Evolutionary conservation across 2,888 invertebrate genomes (phyloP).

Genomic region (Ametastegia equiseti): DNA sequence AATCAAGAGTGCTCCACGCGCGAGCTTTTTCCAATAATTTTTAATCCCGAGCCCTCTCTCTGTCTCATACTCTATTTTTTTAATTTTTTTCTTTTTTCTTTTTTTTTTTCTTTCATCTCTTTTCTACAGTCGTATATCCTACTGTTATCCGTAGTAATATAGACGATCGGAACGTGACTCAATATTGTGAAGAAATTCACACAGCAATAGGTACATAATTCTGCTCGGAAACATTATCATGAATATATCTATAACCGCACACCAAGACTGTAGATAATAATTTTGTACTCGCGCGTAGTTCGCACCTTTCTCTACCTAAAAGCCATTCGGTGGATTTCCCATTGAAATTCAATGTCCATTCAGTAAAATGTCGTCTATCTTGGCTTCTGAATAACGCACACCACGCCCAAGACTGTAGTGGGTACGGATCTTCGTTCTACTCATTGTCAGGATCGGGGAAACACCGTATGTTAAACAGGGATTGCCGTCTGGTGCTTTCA

Average conservation of each 20-base stretch:
- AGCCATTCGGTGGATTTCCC: conserved; percentile 54
- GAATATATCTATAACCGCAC: not conserved
- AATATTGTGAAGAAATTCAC: not conserved
- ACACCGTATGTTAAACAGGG: conserved; percentile 5
- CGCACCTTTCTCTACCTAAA: not conserved
- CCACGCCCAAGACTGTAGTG: conserved; percentile 34
- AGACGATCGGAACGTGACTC: not conserved
- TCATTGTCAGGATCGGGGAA: not conserved
- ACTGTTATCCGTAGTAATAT: not conserved
- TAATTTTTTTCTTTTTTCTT: not conserved
- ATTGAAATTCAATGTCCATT: conserved; percentile 69
- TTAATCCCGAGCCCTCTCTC: too few relatives aligned
- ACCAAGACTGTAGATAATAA: not conserved
- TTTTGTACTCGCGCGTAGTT: not conserved
- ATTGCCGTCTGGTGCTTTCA: not conserved
- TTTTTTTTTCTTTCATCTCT: not conserved
- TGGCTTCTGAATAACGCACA: conserved; percentile 57
- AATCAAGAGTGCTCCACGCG: not conserved
- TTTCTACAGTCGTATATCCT: not conserved
- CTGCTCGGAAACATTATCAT: not conserved
- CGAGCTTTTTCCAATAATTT: too few relatives aligned
- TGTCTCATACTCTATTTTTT: too few relatives aligned
- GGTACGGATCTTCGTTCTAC: not conserved
- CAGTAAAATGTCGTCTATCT: conserved; percentile 68
- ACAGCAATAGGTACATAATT: not conserved